A percentile compares a stretch with the other conserved stretches of the same genome.
Evolutionary conservation across 2,113 vertebrate genomes (phyloP).

Genomic region (Gopherus evgoodei): DNA sequence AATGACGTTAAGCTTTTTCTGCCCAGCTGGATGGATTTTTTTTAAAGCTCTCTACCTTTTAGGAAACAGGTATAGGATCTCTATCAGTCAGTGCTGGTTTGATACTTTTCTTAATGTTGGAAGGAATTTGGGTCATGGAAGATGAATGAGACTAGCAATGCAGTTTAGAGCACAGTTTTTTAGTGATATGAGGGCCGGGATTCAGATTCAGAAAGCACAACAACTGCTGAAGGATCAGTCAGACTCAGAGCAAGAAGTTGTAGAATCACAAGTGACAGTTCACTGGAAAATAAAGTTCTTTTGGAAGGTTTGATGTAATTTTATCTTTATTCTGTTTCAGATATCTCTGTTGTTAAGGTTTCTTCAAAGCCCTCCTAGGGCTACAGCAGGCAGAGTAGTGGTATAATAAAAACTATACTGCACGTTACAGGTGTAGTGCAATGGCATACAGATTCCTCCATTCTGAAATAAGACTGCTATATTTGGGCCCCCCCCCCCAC

Average conservation of each 20-base stretch:
- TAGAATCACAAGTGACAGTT: constrained; percentile 14
- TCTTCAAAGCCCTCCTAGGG: not conserved
- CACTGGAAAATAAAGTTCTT: constrained; percentile 17
- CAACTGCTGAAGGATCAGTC: not conserved
- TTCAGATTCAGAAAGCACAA: not conserved
- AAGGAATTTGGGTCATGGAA: constrained; percentile 50
- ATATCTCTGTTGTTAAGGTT: not conserved
- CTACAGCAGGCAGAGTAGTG: not conserved
- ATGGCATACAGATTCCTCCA: not conserved
- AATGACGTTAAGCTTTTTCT: not conserved
- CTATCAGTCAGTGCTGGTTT: constrained; percentile 38
- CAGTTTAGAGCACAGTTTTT: constrained; percentile 22
- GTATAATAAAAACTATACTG: not conserved
- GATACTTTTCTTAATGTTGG: constrained; percentile 16
- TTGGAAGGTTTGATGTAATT: not conserved
- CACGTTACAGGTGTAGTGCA: not conserved
- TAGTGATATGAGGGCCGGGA: not conserved
- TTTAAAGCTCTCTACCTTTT: constrained; percentile 13
- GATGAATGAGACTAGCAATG: constrained; percentile 2
- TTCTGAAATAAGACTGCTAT: not conserved
- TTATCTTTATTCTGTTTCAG: constrained; percentile 11
- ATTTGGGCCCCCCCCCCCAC: not conserved
- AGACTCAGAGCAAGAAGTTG: not conserved
- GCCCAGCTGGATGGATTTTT: not conserved
- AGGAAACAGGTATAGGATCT: constrained; percentile 51